Conservation (phyloP, 2,113 vertebrate genomes). For the Callaeas wilsoni region DNA sequence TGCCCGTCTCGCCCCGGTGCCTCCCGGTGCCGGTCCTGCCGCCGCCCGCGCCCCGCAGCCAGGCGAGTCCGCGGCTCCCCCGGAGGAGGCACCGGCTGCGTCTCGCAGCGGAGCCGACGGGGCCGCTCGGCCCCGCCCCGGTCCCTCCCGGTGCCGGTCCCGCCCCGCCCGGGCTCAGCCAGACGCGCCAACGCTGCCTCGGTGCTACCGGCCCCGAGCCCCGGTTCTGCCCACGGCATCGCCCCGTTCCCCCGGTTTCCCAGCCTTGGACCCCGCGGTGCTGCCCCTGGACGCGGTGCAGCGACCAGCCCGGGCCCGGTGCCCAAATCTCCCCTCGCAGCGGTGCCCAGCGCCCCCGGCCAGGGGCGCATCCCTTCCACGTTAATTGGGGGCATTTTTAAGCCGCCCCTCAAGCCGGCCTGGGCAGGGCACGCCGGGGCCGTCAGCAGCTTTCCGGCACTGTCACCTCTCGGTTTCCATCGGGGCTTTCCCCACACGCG, state of each 20-base stretch:
- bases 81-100: background rate
- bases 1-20: background rate
- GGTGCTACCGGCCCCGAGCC: background rate
- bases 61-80: background rate
- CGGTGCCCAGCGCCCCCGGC: background rate
- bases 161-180: background rate
- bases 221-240: background rate
- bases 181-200: background rate
- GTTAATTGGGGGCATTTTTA: fast-evolving
- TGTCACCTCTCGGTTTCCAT: fast-evolving
- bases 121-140: background rate
- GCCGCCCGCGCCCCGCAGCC: background rate
- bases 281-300: background rate
- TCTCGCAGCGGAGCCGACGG: background rate
- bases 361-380: fast-evolving
- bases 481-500: background rate
- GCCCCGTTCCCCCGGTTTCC: background rate
- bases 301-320: background rate
- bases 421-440: background rate
- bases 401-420: too few relatives aligned
- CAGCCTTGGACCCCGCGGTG: background rate
- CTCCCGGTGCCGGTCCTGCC: background rate
- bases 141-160: background rate
- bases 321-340: background rate
- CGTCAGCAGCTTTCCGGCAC: background rate